Evolutionary conservation across 2,888 invertebrate species (phyloP).

Genomic region (Steinernema carpocapsae): DNA sequence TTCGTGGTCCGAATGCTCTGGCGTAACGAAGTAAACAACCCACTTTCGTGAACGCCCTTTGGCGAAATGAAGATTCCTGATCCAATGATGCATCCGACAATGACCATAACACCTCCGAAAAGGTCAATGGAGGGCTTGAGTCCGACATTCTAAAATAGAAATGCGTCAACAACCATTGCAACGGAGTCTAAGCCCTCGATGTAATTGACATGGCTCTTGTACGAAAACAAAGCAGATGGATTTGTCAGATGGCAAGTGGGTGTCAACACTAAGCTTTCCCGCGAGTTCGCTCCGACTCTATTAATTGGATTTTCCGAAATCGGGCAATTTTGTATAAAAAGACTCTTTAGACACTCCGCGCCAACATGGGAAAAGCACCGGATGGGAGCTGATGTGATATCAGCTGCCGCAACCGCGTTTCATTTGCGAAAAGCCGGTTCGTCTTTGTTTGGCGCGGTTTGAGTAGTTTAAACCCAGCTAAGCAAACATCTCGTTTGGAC

Average conservation of each 20-base stretch:
- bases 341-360: no score
- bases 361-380: no score
- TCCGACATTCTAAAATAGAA: slow-evolving; percentile 38
- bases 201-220: slow-evolving; percentile 14
- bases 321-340: no score
- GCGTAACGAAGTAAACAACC: neutral
- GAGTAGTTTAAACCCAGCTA: no score
- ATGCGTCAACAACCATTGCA: neutral
- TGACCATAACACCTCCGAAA: slow-evolving; percentile 60
- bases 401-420: no score
- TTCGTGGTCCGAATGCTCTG: neutral
- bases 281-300: neutral
- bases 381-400: no score
- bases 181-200: neutral
- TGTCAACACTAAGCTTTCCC: neutral
- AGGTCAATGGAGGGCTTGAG: slow-evolving; percentile 54
- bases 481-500: no score
- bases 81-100: slow-evolving; percentile 58
- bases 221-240: slow-evolving; percentile 21
- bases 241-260: slow-evolving; percentile 31
- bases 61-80: slow-evolving; percentile 59
- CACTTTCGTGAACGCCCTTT: slow-evolving; percentile 61
- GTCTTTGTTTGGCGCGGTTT: no score
- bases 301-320: no score
- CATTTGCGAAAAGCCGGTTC: no score